A percentile compares a stretch with the other conserved stretches of the same genome.
Evolutionary conservation across 1,140 invertebrate species (phyloP).

Genomic region (Drosophila malerkotliana): DNA sequence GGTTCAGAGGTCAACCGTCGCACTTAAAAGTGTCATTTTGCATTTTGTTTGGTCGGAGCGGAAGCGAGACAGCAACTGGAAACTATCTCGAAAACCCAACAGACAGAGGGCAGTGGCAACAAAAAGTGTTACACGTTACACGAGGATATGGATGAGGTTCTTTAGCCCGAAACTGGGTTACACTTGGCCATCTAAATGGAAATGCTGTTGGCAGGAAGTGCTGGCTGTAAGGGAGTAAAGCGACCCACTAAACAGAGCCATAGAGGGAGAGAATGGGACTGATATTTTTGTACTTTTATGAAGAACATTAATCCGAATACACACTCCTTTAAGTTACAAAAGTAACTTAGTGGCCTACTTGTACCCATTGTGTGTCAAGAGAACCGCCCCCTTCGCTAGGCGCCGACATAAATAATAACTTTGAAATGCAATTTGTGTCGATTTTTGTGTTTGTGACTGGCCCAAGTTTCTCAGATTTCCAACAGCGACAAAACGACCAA

Average conservation of each 20-base stretch:
- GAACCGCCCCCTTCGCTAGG: constrained; percentile 25
- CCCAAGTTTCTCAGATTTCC: constrained; percentile 40
- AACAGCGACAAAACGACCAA: constrained; percentile 10
- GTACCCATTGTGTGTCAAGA: constrained; percentile 15
- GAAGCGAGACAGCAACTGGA: constrained; percentile 6
- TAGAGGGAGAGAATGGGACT: no score
- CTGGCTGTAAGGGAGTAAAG: not conserved
- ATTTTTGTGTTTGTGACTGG: constrained; percentile 59
- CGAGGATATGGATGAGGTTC: constrained; percentile 43
- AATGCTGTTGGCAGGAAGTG: constrained; percentile 73
- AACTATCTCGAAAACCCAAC: constrained; percentile 63
- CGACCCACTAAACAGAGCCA: not conserved
- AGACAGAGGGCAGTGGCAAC: constrained; percentile 35
- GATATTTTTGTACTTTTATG: no score
- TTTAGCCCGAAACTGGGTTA: constrained; percentile 63
- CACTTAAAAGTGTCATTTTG: constrained; percentile 81
- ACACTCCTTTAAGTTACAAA: constrained; percentile 1
- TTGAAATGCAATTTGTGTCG: constrained; percentile 78
- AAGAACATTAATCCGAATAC: no score
- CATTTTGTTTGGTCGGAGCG: constrained; percentile 53
- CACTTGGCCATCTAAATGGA: constrained; percentile 69
- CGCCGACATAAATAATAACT: constrained; percentile 74
- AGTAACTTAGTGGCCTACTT: constrained; percentile 13
- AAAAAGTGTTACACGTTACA: constrained; percentile 27
- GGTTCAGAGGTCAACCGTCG: constrained; percentile 78